Conservation (phyloP, 2,888 invertebrate species). For the Tachina fera region DNA sequence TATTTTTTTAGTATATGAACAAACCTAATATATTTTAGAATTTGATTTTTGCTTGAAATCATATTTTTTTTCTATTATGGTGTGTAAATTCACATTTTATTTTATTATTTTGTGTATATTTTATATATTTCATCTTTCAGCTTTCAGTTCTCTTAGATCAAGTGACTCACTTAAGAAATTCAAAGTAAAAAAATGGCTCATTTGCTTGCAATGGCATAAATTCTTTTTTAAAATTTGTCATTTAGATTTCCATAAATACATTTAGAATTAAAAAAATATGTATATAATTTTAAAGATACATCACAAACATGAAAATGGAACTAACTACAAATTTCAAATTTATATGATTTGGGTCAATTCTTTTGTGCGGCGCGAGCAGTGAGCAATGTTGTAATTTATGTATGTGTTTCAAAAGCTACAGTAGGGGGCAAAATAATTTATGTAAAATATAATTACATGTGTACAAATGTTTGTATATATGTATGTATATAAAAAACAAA, state of each 20-base stretch:
- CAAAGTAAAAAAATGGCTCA: constrained; percentile 6
- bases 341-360: constrained; percentile 48
- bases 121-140: neutral
- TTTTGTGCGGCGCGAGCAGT: neutral
- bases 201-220: constrained; percentile 22
- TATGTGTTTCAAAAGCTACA: neutral
- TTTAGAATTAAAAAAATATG: constrained; percentile 17
- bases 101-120: neutral
- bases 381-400: neutral
- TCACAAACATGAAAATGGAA: constrained; percentile 26
- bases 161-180: constrained; percentile 47
- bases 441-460: neutral
- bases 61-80: neutral
- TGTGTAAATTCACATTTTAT: neutral
- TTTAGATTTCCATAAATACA: constrained; percentile 30
- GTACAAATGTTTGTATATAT: too few species aligned
- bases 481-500: too few species aligned
- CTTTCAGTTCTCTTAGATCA: constrained; percentile 20
- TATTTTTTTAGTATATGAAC: too few species aligned
- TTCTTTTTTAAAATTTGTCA: constrained; percentile 57
- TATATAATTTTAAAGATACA: constrained; percentile 5
- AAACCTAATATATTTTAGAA: neutral
- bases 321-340: constrained; percentile 39
- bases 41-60: constrained; percentile 1
- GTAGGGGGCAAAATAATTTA: neutral